A percentile compares a stretch with the other conserved stretches of the same genome.
phyloP scores from a whole-genome alignment of 2,888 invertebrate species.

The Orchesella flavescens region DNA sequence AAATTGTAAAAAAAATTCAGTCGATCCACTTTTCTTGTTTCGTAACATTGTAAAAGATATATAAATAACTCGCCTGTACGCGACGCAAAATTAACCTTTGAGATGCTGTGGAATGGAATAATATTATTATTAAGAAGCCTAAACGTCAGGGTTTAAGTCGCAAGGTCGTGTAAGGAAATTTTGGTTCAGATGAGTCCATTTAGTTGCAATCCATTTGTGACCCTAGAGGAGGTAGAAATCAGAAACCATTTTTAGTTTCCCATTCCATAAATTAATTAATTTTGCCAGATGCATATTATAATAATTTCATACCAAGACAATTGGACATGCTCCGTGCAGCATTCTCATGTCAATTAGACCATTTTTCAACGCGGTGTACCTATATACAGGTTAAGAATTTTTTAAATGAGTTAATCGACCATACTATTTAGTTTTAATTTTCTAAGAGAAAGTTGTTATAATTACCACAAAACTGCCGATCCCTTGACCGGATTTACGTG shows the following conservation, averaged over 20 bases:
- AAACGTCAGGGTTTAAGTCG: constrained; percentile 67
- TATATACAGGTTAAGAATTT: constrained; percentile 4
- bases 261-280: no score
- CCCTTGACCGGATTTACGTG: constrained; percentile 73
- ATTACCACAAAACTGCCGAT: constrained; percentile 74
- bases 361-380: constrained; percentile 74
- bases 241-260: no score
- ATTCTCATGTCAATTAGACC: constrained; percentile 75
- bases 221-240: constrained; percentile 55
- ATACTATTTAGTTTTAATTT: no score
- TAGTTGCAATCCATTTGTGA: constrained; percentile 71
- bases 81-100: constrained; percentile 16
- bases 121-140: constrained; percentile 6
- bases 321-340: constrained; percentile 75
- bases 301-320: constrained; percentile 48
- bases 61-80: neutral
- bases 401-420: neutral
- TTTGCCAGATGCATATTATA: no score
- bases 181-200: constrained; percentile 71
- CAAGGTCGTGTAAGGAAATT: constrained; percentile 71
- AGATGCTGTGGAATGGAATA: constrained; percentile 49
- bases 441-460: no score
- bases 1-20: constrained; percentile 5
- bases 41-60: neutral
- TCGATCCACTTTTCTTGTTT: neutral